Evolutionary conservation across 2,888 invertebrate species (phyloP), one percentile per base, ranked within the genome.

Genomic region (Ennomos erosarius): DNA sequence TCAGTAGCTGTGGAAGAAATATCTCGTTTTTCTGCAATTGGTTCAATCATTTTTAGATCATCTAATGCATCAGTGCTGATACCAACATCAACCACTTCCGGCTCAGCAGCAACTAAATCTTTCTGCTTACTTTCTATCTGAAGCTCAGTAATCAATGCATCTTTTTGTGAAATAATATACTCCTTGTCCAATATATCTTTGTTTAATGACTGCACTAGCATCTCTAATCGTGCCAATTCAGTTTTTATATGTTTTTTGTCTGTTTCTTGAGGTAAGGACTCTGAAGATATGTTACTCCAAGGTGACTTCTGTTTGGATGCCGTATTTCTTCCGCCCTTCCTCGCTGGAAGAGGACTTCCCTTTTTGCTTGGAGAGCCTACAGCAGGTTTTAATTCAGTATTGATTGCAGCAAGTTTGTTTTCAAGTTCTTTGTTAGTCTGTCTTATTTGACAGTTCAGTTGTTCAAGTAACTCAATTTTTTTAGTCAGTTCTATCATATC

Each of bases 401-500:
- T 83, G 11, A 78, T 68, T 51, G 74, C 81, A 43, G 74, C 82
- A 40, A 94, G 76, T 78, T 92, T 93, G 53, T 84, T 87, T 81
- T 94, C 93, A 16, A 94, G 84, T 67, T 94, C 92, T 60, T 92
- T 90, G 67, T 92, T 93, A 40, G 93, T 88, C 68, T 89, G 87
- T 65, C 93, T 87, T 35, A 95, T 90, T 72, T 92, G 87, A 60
- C 87, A 91, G 62, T 94, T 89, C 10, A 91, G 75, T 75, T 93
- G 90, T 69, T 93, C 89, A 36, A 94, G 80, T 55, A 89, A 76
- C 68, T 93, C 93, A 52, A 95, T 82, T 70, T 94, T 83, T 73
- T 91, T 88, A 9, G 87, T 84, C 43, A 92, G 71, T 67, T 92
- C 88, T 54, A 76, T 79, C 89, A 92, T 90, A 62, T 84, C 81